These are phyloP conservation scores for Brenthis hecate DNA, from an alignment of 2,888 invertebrate species.

Conservation along the genomic window DNA sequence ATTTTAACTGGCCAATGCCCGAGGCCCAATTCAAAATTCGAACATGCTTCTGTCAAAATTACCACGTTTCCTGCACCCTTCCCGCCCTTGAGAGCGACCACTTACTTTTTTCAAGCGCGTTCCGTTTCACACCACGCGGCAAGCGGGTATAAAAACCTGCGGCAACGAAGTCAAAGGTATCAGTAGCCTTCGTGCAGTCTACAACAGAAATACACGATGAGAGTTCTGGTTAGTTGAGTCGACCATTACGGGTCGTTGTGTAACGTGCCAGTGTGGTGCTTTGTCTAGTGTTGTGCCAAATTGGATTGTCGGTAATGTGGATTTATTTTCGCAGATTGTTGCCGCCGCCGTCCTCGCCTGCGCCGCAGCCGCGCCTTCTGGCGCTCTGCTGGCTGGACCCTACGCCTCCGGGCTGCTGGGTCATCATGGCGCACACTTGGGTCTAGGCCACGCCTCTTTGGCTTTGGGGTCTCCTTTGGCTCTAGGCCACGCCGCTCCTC, in stretches of 20 bases:
- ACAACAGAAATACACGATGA: constrained; percentile 80
- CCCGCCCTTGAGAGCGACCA: constrained; percentile 75
- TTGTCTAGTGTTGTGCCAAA: constrained; percentile 46
- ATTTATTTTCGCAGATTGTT: constrained; percentile 75
- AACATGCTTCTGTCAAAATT: constrained; percentile 60
- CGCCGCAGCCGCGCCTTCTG: constrained; percentile 73
- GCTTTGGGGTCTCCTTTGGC: constrained; percentile 53
- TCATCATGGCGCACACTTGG: constrained; percentile 34
- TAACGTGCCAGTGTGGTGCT: constrained; percentile 48
- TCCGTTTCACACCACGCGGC: constrained; percentile 65
- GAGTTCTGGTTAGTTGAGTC: constrained; percentile 75
- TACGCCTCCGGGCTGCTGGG: constrained; percentile 51
- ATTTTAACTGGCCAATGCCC: constrained; percentile 30
- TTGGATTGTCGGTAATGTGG: constrained; percentile 43
- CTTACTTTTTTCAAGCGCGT: constrained; percentile 76
- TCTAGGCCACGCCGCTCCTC: constrained; percentile 54
- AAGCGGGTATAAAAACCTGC: constrained; percentile 69
- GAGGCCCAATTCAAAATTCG: constrained; percentile 51
- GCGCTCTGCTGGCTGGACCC: constrained; percentile 64
- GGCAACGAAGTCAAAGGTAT: constrained; percentile 71
- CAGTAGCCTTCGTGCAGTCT: constrained; percentile 82
- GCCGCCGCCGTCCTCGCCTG: constrained; percentile 77
- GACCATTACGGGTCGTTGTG: constrained; percentile 38
- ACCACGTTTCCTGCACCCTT: constrained; percentile 77
- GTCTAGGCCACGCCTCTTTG: constrained; percentile 43